A percentile compares a stretch with the other conserved stretches of the same genome.
Conservation (phyloP, 2,888 invertebrate species). For the Epicampocera succincta region DNA sequence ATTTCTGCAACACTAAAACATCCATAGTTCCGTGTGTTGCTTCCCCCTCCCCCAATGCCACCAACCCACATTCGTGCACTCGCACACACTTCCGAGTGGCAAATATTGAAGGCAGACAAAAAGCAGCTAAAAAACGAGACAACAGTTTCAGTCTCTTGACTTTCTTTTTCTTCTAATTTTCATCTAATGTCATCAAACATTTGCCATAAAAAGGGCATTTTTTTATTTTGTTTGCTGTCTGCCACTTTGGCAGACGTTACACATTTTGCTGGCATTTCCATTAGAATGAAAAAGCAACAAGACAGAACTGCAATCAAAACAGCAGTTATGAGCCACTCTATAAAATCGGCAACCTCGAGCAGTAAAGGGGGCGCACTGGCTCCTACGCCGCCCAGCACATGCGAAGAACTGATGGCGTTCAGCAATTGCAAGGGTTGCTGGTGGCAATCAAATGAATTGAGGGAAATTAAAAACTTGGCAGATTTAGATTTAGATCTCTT, state of each 20-base stretch:
- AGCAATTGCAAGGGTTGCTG: background rate
- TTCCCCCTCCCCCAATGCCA: too few relatives aligned
- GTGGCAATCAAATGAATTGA: background rate
- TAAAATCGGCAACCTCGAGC: constrained; percentile 16
- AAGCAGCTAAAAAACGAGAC: constrained; percentile 3
- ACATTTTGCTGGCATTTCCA: constrained; percentile 25
- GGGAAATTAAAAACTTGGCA: background rate
- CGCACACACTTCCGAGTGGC: constrained; percentile 27
- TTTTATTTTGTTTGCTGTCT: constrained; percentile 48
- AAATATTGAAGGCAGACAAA: background rate
- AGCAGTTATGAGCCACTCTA: constrained; percentile 33
- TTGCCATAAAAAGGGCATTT: constrained; percentile 32
- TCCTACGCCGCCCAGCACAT: too few relatives aligned
- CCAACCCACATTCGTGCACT: background rate
- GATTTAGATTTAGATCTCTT: too few relatives aligned
- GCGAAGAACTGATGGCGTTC: too few relatives aligned
- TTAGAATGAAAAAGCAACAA: background rate
- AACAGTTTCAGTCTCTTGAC: constrained; percentile 19
- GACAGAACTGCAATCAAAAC: background rate
- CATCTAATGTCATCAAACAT: constrained; percentile 52
- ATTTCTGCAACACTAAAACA: constrained; percentile 27
- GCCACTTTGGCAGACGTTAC: constrained; percentile 39
- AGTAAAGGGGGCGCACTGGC: constrained; percentile 5
- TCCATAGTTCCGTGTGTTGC: background rate
- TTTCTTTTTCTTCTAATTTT: constrained; percentile 19